Evolutionary conservation across 2,888 invertebrate species (phyloP), one percentile per base, ranked within the genome.

Genomic region (Megalurothrips usitatus): DNA sequence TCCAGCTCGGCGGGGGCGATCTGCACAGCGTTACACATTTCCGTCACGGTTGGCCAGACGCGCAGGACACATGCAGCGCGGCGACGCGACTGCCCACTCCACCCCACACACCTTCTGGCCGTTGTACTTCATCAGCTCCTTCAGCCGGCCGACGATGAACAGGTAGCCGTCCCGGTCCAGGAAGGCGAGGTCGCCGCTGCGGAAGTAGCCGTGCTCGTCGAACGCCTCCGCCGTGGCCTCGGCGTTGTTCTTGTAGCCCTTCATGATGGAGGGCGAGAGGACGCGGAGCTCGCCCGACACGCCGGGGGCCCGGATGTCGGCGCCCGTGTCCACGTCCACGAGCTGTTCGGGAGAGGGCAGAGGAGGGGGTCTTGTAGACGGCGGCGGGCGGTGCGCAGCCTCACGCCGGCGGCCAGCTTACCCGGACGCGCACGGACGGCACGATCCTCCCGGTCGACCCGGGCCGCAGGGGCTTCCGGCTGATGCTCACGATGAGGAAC

Each of bases 171-270:
- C 80, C 34, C n/a, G 19, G 68, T 80, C 80, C 8, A 63, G 47
- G 47, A 68, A 80, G n/a, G 47, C 80, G 58, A 80, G 11, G 68
- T 80, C 80, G 34, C 80, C 80, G 28, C 47, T 80, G 80, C 58
- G n/a, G 58, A 80, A 26, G 80, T 11, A 80, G 26, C 80, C 63
- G 14, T 80, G 68, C 34, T 26, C 17, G 68, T 80, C 80, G 23
- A 80, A 58, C 19, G 14, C 8, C 14, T n/a, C 68, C 28, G 28
- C 63, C 14, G 80, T 63, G 63, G 80, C 80, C 47, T 19, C 17
- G 17, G 80, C 68, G 63, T 63, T 63, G 80, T 63, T 28, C 23
- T 75, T 28, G 80, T 80, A 80, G 68, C 80, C 58, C 80, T 80
- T 80, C 58, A 80, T 63, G 49, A 63, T 34, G 23, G 26, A 6